These are phyloP conservation scores for Syrrhaptes paradoxus DNA, from an alignment of 2,113 vertebrate genomes.

Conservation along the genomic window DNA sequence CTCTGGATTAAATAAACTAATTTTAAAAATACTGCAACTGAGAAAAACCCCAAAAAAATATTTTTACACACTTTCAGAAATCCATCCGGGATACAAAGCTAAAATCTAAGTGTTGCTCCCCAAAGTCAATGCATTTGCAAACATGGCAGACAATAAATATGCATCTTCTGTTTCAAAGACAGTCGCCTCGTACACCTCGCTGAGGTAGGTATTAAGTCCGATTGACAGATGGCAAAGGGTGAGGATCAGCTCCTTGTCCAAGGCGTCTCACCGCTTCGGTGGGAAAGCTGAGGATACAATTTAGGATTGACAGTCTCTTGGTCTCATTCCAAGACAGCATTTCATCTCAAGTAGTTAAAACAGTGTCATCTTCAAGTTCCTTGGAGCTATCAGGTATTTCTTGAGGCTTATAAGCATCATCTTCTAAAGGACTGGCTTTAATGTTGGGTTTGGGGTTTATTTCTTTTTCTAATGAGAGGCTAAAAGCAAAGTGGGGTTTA, in stretches of 20 bases:
- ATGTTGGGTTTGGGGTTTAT: neutral
- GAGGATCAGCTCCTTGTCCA: neutral
- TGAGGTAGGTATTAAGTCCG: constrained; percentile 30
- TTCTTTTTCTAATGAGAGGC: neutral
- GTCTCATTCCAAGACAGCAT: neutral
- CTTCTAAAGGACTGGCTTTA: neutral
- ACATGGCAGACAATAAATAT: constrained; percentile 35
- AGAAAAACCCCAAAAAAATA: neutral
- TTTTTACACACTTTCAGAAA: neutral
- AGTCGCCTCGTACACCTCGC: neutral
- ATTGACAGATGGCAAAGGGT: neutral
- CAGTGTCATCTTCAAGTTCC: constrained; percentile 36
- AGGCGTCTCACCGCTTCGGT: neutral
- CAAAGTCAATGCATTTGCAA: neutral
- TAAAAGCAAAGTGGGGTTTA: constrained; percentile 19
- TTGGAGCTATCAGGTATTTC: neutral
- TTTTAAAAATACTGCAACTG: neutral
- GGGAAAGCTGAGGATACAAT: neutral
- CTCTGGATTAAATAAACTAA: neutral
- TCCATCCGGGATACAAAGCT: neutral
- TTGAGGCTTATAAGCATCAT: constrained; percentile 1
- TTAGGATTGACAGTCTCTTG: neutral
- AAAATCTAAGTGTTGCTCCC: constrained; percentile 15
- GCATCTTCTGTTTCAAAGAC: neutral
- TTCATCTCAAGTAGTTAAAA: neutral